Conservation (phyloP, 2,797 vertebrate species). For the Micrastur ruficollis region DNA sequence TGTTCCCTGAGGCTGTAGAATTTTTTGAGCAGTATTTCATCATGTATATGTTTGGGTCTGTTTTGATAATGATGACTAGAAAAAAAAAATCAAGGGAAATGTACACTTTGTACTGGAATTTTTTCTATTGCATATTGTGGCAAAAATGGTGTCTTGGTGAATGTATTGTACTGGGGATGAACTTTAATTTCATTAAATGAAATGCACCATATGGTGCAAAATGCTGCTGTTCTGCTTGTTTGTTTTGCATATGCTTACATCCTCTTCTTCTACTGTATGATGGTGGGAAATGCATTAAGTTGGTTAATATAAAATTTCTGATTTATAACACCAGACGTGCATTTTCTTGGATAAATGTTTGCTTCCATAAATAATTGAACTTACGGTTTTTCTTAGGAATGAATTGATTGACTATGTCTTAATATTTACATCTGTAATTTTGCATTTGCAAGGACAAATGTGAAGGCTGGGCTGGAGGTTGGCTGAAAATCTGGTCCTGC, state of each 20-base stretch:
- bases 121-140: neutral
- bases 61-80: neutral
- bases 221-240: neutral
- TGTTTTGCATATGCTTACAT: neutral
- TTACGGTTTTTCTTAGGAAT: neutral
- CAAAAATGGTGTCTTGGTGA: neutral
- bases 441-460: constrained; percentile 19
- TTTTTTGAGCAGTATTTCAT: neutral
- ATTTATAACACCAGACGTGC: neutral
- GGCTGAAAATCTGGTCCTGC: constrained; percentile 22
- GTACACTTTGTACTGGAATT: neutral
- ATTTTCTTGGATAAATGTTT: neutral
- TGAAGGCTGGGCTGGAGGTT: neutral
- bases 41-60: neutral
- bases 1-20: neutral
- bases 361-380: neutral
- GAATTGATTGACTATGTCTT: neutral
- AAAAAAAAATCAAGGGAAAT: neutral
- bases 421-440: constrained; percentile 9
- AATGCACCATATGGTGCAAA: constrained; percentile 6
- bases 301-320: neutral
- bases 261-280: neutral
- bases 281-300: neutral
- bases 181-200: neutral
- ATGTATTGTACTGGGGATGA: neutral